phyloP scores from a whole-genome alignment of 2,888 invertebrate genomes.

The Diarsia brunnea region DNA sequence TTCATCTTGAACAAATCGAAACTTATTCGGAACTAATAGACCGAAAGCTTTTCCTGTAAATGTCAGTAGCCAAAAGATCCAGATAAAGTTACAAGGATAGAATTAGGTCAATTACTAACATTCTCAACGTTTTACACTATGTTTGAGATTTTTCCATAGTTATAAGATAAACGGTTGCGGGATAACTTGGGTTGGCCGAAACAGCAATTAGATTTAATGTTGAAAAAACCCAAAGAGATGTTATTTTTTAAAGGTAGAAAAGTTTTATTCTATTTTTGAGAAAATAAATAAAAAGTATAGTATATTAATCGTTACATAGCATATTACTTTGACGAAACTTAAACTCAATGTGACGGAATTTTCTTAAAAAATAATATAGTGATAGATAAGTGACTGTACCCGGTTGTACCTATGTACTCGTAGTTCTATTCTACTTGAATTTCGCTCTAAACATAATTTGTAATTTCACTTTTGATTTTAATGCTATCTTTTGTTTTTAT shows the following conservation, averaged over 20 bases:
- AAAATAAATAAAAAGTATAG: no score
- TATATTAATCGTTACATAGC: not conserved
- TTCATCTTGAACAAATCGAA: not conserved
- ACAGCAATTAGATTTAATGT: not conserved
- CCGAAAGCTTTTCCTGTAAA: not conserved
- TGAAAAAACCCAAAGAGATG: not conserved
- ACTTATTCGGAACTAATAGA: not conserved
- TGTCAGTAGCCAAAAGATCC: not conserved
- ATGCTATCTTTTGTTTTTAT: slow-evolving; percentile 25
- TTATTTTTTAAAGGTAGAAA: not conserved
- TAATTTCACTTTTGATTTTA: not conserved
- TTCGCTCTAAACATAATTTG: not conserved
- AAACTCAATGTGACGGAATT: no score
- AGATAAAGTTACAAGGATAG: not conserved
- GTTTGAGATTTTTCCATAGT: not conserved
- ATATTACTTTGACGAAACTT: no score
- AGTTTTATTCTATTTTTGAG: not conserved
- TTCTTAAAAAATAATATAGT: no score
- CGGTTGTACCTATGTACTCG: no score
- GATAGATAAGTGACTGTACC: no score
- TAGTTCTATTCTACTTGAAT: not conserved
- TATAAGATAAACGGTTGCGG: not conserved
- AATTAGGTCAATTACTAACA: not conserved
- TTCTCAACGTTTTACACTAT: not conserved
- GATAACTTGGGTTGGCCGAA: not conserved